A percentile compares a stretch with the other conserved stretches of the same genome.
These are phyloP conservation scores for Boulengerochromis microlepis DNA, from an alignment of 2,113 vertebrate genomes.

Conservation along the genomic window DNA sequence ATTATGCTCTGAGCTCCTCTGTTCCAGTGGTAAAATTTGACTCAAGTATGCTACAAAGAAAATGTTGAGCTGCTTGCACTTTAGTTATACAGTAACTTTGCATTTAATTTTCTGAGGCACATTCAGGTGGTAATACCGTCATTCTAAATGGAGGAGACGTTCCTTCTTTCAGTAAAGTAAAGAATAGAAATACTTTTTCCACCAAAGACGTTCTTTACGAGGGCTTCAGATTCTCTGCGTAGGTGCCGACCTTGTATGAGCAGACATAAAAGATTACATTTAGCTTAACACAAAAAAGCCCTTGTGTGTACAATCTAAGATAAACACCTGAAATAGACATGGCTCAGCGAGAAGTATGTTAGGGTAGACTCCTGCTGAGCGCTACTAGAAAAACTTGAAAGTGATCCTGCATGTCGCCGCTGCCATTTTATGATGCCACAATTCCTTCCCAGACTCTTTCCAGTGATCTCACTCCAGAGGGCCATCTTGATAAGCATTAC, in stretches of 20 bases:
- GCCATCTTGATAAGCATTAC: constrained; percentile 18
- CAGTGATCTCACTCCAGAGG: constrained; percentile 23
- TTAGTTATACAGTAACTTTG: neutral
- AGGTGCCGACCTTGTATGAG: neutral
- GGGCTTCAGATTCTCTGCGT: neutral
- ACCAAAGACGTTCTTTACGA: neutral
- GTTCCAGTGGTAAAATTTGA: neutral
- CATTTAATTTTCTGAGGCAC: neutral
- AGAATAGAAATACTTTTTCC: neutral
- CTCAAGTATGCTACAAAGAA: neutral
- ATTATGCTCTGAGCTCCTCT: neutral
- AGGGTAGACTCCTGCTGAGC: neutral
- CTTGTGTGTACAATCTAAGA: neutral
- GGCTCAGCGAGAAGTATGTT: constrained; percentile 1
- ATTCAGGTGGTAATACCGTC: neutral
- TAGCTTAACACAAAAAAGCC: neutral
- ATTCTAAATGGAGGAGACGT: neutral
- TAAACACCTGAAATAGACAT: neutral
- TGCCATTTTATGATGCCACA: constrained; percentile 4
- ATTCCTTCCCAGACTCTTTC: constrained; percentile 20
- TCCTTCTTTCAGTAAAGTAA: neutral
- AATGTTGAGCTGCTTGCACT: neutral
- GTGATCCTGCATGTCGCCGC: constrained; percentile 7
- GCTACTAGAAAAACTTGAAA: constrained; percentile 24
- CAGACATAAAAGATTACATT: constrained; percentile 1